A percentile compares a stretch with the other conserved stretches of the same genome.
Evolutionary conservation across 2,797 vertebrate genomes (phyloP).

Genomic region (Cynodonichthys magdalenae): DNA sequence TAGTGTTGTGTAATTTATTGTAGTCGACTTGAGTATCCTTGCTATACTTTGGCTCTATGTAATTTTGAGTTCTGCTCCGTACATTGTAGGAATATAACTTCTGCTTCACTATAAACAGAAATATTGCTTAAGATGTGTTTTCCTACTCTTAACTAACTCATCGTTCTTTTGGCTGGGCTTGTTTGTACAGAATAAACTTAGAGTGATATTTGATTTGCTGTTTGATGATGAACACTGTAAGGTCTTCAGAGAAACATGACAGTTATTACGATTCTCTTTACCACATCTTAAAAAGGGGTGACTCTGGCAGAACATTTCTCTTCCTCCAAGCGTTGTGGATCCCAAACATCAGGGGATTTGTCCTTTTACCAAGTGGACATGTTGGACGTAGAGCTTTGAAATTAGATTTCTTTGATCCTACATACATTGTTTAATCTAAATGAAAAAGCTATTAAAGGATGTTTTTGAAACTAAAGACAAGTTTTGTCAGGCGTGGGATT

Average conservation of each 20-base stretch:
- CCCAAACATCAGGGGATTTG: slow-evolving; percentile 33
- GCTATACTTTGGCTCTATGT: slow-evolving; percentile 65
- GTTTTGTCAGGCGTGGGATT: slow-evolving; percentile 48
- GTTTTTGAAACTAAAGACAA: slow-evolving; percentile 71
- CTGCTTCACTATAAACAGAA: slow-evolving; percentile 71
- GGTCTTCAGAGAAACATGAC: slow-evolving; percentile 63
- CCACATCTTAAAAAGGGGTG: slow-evolving; percentile 59
- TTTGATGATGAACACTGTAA: slow-evolving; percentile 77
- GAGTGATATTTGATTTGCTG: slow-evolving; percentile 74
- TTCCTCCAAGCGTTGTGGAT: slow-evolving; percentile 51
- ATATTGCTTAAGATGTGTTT: slow-evolving; percentile 72
- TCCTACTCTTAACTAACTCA: slow-evolving; percentile 66
- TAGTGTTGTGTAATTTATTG: slow-evolving; percentile 78
- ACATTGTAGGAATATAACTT: slow-evolving; percentile 72
- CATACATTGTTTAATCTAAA: slow-evolving; percentile 78
- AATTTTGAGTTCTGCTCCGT: slow-evolving; percentile 64
- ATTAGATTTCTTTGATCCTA: slow-evolving; percentile 69
- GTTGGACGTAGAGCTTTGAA: slow-evolving; percentile 59
- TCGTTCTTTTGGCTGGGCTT: slow-evolving; percentile 77
- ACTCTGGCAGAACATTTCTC: slow-evolving; percentile 46
- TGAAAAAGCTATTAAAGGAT: slow-evolving; percentile 76
- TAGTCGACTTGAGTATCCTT: slow-evolving; percentile 75
- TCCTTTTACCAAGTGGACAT: slow-evolving; percentile 54
- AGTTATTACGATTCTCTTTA: slow-evolving; percentile 72
- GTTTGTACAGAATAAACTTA: slow-evolving; percentile 80